These are phyloP conservation scores for Otolemur garnettii DNA, from an alignment of 2,113 vertebrate species.

Conservation along the genomic window DNA sequence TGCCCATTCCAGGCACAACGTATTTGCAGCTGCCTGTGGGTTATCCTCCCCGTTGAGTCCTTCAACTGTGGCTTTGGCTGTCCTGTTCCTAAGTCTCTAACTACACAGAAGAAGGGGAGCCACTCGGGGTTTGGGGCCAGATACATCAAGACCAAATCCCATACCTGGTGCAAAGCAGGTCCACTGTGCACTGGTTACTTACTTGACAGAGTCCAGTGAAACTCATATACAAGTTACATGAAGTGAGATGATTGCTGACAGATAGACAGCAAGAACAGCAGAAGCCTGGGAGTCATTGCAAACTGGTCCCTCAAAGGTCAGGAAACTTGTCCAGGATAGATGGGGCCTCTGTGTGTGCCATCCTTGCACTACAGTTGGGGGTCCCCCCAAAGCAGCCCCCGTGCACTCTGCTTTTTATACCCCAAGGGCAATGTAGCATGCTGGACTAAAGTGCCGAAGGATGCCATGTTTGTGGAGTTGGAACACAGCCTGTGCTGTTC, in stretches of 20 bases:
- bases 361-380: background rate
- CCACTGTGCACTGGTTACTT: background rate
- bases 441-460: background rate
- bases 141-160: background rate
- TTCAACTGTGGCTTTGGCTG: accelerated
- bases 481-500: background rate
- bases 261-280: background rate
- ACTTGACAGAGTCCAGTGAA: background rate
- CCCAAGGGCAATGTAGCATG: background rate
- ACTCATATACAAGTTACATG: background rate
- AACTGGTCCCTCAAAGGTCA: background rate
- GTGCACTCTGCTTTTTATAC: background rate
- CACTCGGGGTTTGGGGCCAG: background rate
- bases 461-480: background rate
- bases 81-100: background rate
- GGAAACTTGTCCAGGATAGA: background rate
- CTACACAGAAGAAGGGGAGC: background rate
- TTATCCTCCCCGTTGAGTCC: background rate
- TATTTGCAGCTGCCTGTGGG: background rate
- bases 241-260: background rate
- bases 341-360: background rate
- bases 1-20: background rate
- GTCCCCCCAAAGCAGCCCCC: background rate
- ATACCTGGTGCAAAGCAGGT: background rate
- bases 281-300: background rate